Percentiles rank a stretch among this genome's conserved stretches.
Conservation (phyloP, 2,797 vertebrate genomes). For the Pipistrellus kuhlii region DNA sequence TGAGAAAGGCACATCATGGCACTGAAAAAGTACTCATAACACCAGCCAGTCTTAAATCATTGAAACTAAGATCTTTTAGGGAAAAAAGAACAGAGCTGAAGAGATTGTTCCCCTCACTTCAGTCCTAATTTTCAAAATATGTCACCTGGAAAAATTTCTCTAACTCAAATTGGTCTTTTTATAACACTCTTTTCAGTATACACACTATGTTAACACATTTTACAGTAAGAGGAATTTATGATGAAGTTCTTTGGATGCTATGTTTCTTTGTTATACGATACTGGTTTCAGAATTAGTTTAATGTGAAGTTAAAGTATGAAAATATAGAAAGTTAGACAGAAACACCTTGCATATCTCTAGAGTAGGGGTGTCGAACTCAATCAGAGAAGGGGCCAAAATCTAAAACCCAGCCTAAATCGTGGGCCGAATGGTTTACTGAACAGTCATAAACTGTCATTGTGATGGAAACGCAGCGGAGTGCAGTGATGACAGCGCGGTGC, state of each 20-base stretch:
- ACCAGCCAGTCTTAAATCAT: not conserved
- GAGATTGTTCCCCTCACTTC: not conserved
- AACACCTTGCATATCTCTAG: not conserved
- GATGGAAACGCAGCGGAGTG: no score
- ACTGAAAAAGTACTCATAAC: not conserved
- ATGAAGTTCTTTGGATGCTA: not conserved
- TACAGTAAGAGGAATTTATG: not conserved
- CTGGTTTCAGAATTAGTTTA: not conserved
- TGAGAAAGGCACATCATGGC: not conserved
- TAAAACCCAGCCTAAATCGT: no score
- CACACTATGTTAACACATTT: not conserved
- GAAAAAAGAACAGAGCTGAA: not conserved
- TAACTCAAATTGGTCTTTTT: not conserved
- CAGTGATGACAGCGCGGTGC: no score
- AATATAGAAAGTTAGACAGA: slow-evolving; percentile 22
- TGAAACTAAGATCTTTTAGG: not conserved
- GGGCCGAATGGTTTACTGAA: no score
- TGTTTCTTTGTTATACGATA: not conserved
- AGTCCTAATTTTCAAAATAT: slow-evolving; percentile 45
- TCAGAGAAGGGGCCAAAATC: no score
- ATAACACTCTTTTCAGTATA: not conserved
- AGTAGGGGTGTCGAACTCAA: no score
- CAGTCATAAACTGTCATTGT: no score
- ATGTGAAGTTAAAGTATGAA: not conserved
- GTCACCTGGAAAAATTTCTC: slow-evolving; percentile 22